Evolutionary conservation across 2,888 invertebrate species (phyloP), one percentile per base, ranked within the genome.

Genomic region (Elaeidobius kamerunicus): DNA sequence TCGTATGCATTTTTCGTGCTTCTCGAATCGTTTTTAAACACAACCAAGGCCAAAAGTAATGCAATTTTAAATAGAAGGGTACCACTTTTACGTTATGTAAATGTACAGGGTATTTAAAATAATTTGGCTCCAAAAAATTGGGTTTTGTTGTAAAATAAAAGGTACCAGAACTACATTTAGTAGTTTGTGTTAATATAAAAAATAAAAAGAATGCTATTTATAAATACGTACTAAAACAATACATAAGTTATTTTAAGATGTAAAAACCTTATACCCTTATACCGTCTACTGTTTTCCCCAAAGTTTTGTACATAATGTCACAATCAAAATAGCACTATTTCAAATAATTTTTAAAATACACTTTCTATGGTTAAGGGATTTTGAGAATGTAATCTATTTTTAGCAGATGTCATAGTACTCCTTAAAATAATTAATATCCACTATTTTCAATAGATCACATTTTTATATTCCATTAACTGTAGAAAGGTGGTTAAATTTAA

Each of bases 1-100:
- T n/a, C n/a, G 64, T 61, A 55, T n/a, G 60, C 52, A 40, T 61
- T 60, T 11, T 63, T 62, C 62, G 67, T 68, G 68, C 68, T 69
- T 69, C 67, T 66, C 66, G 65, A 62, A 62, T 41, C 51, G 14
- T 41, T 30, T 40, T 40, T n/a, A 45, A 17, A 45, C 6, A 44
- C 44, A 44, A 44, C 44, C 23, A 69, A 61, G 69, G 70, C 69
- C 68, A 69, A 71, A 69, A 66, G n/a, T n/a, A n/a, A n/a, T n/a
- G n/a, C n/a, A 66, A 36, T 49, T 38, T 16, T 20, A 40, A 28
- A 28, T 30, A 11, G 16, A 3, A 19, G 4, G 43, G 43, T 43
- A 30, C 30, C 6, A 3, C 4, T n/a, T 23, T 23, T 23, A 4
- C 9, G 23, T 6, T 6, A 23, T 23, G 23, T 23, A 23, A 23